Percentiles rank a stretch among this genome's conserved stretches.
Evolutionary conservation across 2,797 vertebrate species (phyloP).

Genomic region (Ctenochaetus hawaiiensis): DNA sequence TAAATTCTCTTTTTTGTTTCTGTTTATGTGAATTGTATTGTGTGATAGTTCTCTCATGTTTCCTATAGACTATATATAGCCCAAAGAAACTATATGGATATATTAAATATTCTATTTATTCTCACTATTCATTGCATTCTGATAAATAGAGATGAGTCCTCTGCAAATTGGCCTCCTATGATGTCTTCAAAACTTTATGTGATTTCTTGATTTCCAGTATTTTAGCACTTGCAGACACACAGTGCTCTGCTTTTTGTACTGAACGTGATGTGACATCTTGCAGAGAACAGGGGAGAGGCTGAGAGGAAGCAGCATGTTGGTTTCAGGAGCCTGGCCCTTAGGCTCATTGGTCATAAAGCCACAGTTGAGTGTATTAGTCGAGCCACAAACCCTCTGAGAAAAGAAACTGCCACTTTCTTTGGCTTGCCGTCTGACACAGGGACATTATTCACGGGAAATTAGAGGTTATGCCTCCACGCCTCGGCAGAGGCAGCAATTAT

Average conservation of each 20-base stretch:
- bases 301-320: conserved; percentile 52
- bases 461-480: conserved; percentile 79
- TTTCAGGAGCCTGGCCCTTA: conserved; percentile 55
- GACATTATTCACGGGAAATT: conserved; percentile 84
- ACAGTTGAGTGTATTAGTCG: conserved; percentile 78
- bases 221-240: conserved; percentile 23
- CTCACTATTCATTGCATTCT: too few species aligned
- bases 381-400: conserved; percentile 80
- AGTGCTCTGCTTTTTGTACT: conserved; percentile 6
- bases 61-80: too few species aligned
- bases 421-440: conserved; percentile 65
- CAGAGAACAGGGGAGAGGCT: conserved; percentile 22
- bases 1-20: too few species aligned
- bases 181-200: not conserved
- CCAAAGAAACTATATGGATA: too few species aligned
- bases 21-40: too few species aligned
- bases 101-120: too few species aligned
- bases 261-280: conserved; percentile 43
- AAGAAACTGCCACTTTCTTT: conserved; percentile 81
- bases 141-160: not conserved
- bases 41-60: too few species aligned
- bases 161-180: not conserved
- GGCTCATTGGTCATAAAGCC: conserved; percentile 74
- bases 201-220: conserved; percentile 14
- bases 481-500: conserved; percentile 78